Conservation (phyloP, 2,888 invertebrate genomes). For the Phalera bucephala region DNA sequence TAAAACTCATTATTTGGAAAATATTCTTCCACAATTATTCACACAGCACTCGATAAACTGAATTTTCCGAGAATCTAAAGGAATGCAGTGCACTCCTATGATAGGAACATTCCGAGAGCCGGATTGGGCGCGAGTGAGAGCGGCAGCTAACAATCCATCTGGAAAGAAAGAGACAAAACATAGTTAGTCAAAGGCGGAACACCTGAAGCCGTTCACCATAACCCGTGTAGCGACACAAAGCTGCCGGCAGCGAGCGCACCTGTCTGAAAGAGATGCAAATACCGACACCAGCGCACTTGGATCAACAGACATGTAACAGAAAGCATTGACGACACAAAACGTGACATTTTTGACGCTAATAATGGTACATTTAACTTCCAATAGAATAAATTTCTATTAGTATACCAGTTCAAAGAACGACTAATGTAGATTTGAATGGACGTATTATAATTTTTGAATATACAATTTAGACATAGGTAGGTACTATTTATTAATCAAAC, state of each 20-base stretch:
- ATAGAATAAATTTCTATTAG: neutral
- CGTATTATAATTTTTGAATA: too few species aligned
- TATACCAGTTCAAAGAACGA: neutral
- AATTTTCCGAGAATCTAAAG: constrained; percentile 22
- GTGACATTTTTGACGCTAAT: constrained; percentile 28
- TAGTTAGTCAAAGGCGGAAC: constrained; percentile 56
- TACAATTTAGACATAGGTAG: too few species aligned
- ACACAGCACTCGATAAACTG: constrained; percentile 14
- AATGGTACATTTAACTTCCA: constrained; percentile 11
- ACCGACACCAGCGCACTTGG: constrained; percentile 55
- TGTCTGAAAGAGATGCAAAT: constrained; percentile 56
- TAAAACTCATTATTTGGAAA: too few species aligned
- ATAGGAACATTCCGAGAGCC: constrained; percentile 32
- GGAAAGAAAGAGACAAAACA: constrained; percentile 76
- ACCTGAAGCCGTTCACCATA: constrained; percentile 61
- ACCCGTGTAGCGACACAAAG: constrained; percentile 59
- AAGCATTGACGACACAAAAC: constrained; percentile 47
- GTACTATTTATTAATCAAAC: too few species aligned
- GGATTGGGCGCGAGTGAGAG: constrained; percentile 44
- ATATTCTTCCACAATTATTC: too few species aligned
- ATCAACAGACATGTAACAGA: constrained; percentile 43
- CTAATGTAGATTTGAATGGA: too few species aligned
- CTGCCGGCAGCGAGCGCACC: constrained; percentile 38
- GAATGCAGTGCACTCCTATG: constrained; percentile 37
- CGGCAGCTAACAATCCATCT: constrained; percentile 56